These are phyloP conservation scores for Sarcoramphus papa DNA, from an alignment of 2,797 vertebrate genomes.

Conservation along the genomic window DNA sequence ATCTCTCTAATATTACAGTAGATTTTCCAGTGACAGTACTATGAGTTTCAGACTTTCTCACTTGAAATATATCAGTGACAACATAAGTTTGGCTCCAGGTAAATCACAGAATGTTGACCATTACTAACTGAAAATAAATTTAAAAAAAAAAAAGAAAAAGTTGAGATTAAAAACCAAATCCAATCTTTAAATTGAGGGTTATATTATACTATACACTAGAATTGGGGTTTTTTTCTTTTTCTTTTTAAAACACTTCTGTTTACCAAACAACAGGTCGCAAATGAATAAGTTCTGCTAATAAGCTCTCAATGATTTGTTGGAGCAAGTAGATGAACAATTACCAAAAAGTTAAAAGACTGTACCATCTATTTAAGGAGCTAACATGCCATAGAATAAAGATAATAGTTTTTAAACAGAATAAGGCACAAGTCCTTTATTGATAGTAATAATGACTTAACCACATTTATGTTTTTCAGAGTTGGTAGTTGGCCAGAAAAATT, in stretches of 20 bases:
- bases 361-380: neutral
- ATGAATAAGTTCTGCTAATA: neutral
- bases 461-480: neutral
- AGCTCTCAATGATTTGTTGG: neutral
- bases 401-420: neutral
- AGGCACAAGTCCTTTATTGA: neutral
- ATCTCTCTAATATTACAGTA: neutral
- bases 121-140: neutral
- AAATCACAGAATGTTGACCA: neutral
- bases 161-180: neutral
- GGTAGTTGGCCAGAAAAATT: neutral
- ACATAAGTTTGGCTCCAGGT: neutral
- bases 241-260: neutral
- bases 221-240: accelerated
- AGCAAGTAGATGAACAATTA: neutral
- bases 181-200: neutral
- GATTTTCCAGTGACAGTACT: neutral
- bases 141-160: neutral
- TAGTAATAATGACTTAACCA: neutral
- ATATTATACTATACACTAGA: neutral
- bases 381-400: neutral
- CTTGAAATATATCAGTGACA: neutral
- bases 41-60: neutral
- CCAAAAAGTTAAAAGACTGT: neutral
- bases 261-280: neutral